Evolutionary conservation across 2,888 invertebrate species (phyloP), one percentile per base, ranked within the genome.

Genomic region (Drosophila nr. medialis): DNA sequence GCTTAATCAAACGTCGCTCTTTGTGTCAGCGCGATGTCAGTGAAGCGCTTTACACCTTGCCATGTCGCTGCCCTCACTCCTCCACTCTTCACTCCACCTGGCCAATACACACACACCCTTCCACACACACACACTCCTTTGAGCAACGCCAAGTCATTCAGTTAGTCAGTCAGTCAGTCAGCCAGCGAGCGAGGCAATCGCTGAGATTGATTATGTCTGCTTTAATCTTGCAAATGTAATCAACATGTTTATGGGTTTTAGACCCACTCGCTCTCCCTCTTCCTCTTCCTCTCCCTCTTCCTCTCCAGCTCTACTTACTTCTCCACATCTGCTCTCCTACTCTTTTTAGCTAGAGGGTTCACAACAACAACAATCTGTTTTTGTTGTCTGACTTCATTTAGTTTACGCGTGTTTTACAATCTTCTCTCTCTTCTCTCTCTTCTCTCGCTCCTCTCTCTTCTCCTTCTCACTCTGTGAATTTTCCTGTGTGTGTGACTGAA

Each of bases 1-100:
- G 78, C 85, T 82, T 89, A 86, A 89, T 89, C 87, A 89, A 86
- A 78, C 78, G 80, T 80, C 72, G 82, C 71, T 82, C 80, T 82
- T 84, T 89, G 84, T 88, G 84, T 87, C 89, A 87, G 89, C 82
- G 76, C 71, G 36, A 77, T 77, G 77, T 77, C 75, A 77, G 60
- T 74, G 71, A 59, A 73, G 81, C 83, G 71, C 69, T 75, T 81
- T 74, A 63, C 83, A 82, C 75, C 76, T 81, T 70, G 29, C 55
- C 58, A 59, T 58, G 48, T 50, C 18, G 29, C 53, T 56, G 63
- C 36, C 40, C 29, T 49, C 32, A 30, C 48, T 21, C 50, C 10
- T 36, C 0, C 21, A 3, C 10, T n/a, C 56, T 18, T 0, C 6
- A 10, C 13, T n/a, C 38, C n/a, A 49, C 65, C 51, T 63, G 63